A percentile compares a stretch with the other conserved stretches of the same genome.
These are phyloP conservation scores for Dolomedes plantarius DNA, from an alignment of 2,888 invertebrate species.

Conservation along the genomic window DNA sequence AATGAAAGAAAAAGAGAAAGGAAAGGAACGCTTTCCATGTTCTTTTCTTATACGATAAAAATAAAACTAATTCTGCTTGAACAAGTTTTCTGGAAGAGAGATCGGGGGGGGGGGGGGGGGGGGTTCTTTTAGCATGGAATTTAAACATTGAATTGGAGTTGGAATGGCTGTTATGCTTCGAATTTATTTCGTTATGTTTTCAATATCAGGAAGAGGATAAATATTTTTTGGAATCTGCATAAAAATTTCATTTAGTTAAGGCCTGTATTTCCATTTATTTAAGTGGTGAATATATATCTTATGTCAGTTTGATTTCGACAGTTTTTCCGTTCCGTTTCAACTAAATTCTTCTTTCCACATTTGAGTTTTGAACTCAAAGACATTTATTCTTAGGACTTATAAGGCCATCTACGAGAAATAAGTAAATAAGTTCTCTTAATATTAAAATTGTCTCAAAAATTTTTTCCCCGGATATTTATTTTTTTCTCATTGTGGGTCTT, in stretches of 20 bases:
- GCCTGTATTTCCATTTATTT: neutral
- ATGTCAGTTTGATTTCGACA: neutral
- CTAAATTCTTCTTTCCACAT: neutral
- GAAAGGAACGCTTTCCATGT: neutral
- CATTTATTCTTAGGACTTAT: too few species aligned
- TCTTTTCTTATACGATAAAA: conserved; percentile 22
- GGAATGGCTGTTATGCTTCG: neutral
- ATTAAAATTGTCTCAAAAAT: too few species aligned
- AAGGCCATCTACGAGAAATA: too few species aligned
- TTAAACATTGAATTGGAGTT: conserved; percentile 8
- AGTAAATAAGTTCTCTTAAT: too few species aligned
- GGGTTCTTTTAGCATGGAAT: neutral
- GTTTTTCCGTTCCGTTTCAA: neutral
- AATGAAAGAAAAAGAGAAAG: conserved; percentile 23
- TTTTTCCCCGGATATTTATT: too few species aligned
- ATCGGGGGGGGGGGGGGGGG: neutral
- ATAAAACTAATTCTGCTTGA: conserved; percentile 19
- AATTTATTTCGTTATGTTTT: neutral
- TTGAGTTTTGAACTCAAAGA: neutral
- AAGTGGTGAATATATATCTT: neutral
- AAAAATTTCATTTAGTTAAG: conserved; percentile 7
- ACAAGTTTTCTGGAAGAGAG: neutral
- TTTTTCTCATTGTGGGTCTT: too few species aligned
- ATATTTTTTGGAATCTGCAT: neutral
- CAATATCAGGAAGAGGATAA: neutral